Base-by-base conservation (phyloP, 1,140 invertebrate genomes). In the Trinorchestia longiramus region DNA sequence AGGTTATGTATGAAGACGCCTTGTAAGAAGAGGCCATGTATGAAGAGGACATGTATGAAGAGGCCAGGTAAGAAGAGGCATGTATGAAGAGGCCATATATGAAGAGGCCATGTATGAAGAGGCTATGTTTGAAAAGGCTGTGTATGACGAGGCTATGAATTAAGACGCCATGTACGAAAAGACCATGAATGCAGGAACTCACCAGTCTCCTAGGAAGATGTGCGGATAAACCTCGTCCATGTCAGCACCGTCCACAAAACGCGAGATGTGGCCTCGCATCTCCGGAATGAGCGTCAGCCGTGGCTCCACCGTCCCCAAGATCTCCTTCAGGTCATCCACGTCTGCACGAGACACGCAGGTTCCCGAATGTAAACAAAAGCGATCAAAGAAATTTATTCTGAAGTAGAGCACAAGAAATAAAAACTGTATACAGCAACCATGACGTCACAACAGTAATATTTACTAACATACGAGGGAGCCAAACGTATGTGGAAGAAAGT, bases 181-280 rank as follows among this genome's bases (percentile, higher is more conserved):
- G 47, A 3, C 62, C 62, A 23, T 36, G 36, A 11, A 36, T n/a
- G 62, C 62, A 77, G 19, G 62, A 11, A 98, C 98, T 98, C 97
- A 98, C 98, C 97, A 98, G 98, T 99, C 98, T 96, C 97, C 97
- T 15, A 97, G 96, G 87, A 96, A 98, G 96, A 99, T 97, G 96
- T 98, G 98, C 95, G 98, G 98, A 97, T 98, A 98, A 28, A 98
- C 98, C 97, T 98, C 98, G 97, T 98, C 98, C 96, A 97, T 97
- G 87, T 97, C 96, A 40, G 96, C 96, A n/a, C 96, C 96, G 97
- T 97, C 96, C 88, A 96, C 95, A 62, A 97, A 97, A 8, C 96
- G 95, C 23, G 96, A 97, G 42, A 97, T 91, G 92, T 97, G 96
- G 28, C 77, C 88, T 57, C 96, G 91, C 57, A 97, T 96, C 44